phyloP scores from a whole-genome alignment of 2,888 invertebrate genomes.

The Craniophora ligustri region DNA sequence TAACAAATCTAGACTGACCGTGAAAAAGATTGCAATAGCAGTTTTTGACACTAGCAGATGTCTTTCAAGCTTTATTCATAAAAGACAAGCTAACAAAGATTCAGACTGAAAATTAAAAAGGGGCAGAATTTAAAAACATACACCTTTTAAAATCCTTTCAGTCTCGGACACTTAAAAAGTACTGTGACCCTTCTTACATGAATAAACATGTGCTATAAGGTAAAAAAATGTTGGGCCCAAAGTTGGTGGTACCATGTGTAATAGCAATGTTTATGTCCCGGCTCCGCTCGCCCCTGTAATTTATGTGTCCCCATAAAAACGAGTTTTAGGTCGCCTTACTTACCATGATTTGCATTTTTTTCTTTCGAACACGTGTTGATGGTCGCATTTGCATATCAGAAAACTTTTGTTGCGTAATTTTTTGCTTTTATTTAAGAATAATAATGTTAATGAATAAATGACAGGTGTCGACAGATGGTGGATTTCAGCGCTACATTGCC shows the following conservation, averaged over 20 bases:
- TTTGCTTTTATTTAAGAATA: slow-evolving; percentile 43
- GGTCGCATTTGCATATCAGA: slow-evolving; percentile 60
- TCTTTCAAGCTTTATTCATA: no score
- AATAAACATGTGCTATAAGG: slow-evolving; percentile 48
- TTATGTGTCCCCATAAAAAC: slow-evolving; percentile 65
- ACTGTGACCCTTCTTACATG: slow-evolving; percentile 41
- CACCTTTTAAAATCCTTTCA: slow-evolving; percentile 22
- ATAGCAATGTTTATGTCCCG: slow-evolving; percentile 59
- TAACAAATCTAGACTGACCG: no score
- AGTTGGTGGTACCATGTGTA: slow-evolving; percentile 55
- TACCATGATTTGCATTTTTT: slow-evolving; percentile 71
- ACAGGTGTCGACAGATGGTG: slow-evolving; percentile 5
- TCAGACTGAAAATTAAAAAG: no score
- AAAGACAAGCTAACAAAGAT: no score
- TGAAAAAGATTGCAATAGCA: no score
- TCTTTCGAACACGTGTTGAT: slow-evolving; percentile 67
- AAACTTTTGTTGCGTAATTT: slow-evolving; percentile 51
- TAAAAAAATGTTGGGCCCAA: slow-evolving; percentile 43
- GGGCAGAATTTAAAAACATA: slow-evolving; percentile 11
- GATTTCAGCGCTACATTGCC: slow-evolving; percentile 9
- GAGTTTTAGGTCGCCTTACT: slow-evolving; percentile 52
- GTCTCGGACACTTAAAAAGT: slow-evolving; percentile 39
- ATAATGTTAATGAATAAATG: slow-evolving; percentile 50
- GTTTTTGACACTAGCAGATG: no score
- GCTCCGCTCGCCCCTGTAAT: slow-evolving; percentile 49